These are phyloP conservation scores for Troilus luridus DNA, from an alignment of 2,888 invertebrate species.

Conservation along the genomic window DNA sequence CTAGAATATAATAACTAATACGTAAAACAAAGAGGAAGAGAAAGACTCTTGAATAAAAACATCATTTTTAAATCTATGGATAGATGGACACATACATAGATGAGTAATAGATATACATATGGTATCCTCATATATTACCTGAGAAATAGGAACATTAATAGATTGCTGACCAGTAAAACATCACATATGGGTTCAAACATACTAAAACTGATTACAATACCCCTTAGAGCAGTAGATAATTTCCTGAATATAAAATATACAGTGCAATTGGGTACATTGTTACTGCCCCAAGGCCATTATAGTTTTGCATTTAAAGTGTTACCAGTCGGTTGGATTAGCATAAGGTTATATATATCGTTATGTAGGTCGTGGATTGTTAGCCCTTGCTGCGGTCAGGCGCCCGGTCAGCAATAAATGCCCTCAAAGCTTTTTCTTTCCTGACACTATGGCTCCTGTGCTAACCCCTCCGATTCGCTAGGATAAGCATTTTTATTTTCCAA, in stretches of 20 bases:
- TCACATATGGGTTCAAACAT: too few relatives aligned
- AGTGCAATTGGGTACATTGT: background rate
- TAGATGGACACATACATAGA: too few relatives aligned
- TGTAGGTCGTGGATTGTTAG: constrained; percentile 10
- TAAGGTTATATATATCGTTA: background rate
- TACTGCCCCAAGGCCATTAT: background rate
- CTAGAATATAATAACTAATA: too few relatives aligned
- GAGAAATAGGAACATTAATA: too few relatives aligned
- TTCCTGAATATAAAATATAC: background rate
- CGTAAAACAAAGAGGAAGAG: too few relatives aligned
- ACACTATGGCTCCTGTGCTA: background rate
- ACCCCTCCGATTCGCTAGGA: background rate
- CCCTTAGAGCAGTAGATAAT: background rate
- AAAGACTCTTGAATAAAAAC: too few relatives aligned
- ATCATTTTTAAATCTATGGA: too few relatives aligned
- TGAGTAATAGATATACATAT: too few relatives aligned
- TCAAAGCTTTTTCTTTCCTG: constrained; percentile 33
- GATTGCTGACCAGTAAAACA: too few relatives aligned
- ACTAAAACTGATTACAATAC: background rate
- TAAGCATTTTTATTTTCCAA: constrained; percentile 1
- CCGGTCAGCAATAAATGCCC: background rate
- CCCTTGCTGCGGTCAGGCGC: background rate
- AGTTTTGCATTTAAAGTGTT: constrained; percentile 33
- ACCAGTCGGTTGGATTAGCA: background rate
- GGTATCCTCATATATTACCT: too few relatives aligned